Percentiles rank a stretch among this genome's conserved stretches.
Conservation (phyloP, 1,140 invertebrate species). For the Saxidomus purpurata region DNA sequence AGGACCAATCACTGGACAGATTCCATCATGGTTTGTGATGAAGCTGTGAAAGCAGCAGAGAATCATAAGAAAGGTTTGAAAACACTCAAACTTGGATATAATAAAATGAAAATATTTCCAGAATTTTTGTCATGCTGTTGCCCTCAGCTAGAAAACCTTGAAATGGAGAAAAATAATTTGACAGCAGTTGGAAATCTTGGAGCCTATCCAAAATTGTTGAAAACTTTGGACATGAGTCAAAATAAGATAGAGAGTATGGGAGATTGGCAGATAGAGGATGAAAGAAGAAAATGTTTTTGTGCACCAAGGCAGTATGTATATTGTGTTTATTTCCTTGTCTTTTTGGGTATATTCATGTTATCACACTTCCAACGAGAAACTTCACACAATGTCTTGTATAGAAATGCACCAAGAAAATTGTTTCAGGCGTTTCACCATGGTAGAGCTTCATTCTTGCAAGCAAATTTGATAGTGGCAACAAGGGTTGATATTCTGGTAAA, state of each 20-base stretch:
- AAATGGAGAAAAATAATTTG: constrained; percentile 95
- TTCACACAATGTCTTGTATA: no score
- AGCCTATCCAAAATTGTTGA: constrained; percentile 68
- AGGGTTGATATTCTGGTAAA: no score
- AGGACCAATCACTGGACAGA: constrained; percentile 64
- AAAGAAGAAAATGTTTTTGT: constrained; percentile 48
- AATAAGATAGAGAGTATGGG: constrained; percentile 65
- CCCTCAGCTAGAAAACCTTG: constrained; percentile 94
- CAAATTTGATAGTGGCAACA: no score
- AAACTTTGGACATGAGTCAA: constrained; percentile 71
- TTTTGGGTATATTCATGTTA: no score
- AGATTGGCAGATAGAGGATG: constrained; percentile 56
- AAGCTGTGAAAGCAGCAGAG: constrained; percentile 37
- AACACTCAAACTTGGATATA: constrained; percentile 70
- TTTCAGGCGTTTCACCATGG: no score
- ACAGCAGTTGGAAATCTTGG: constrained; percentile 64
- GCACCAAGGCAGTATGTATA: constrained; percentile 5
- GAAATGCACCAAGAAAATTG: no score
- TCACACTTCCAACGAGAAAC: no score
- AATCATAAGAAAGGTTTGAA: constrained; percentile 65
- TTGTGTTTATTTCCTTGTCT: no score
- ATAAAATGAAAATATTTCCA: constrained; percentile 68
- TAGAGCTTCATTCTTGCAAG: no score
- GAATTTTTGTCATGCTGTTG: constrained; percentile 70
- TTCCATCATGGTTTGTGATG: constrained; percentile 42